These are phyloP conservation scores for Rousettus leschenaultii DNA, from an alignment of 2,113 vertebrate genomes.

Conservation along the genomic window DNA sequence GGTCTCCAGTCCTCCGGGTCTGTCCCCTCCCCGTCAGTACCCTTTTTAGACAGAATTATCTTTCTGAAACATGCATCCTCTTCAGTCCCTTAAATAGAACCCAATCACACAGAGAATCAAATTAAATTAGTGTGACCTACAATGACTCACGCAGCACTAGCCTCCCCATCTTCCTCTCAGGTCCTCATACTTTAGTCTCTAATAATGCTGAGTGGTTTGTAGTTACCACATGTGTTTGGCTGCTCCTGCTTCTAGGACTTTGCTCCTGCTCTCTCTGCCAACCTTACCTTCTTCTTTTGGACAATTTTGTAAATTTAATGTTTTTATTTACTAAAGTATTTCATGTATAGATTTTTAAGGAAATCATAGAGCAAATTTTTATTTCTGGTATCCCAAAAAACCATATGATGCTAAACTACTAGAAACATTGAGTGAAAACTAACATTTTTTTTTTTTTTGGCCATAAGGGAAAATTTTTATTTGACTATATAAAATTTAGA, in stretches of 20 bases:
- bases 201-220: neutral
- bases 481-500: neutral
- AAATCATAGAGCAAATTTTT: neutral
- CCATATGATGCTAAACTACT: neutral
- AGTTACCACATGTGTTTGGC: neutral
- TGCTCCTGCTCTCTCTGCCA: neutral
- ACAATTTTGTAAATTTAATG: neutral
- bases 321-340: neutral
- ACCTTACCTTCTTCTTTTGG: neutral
- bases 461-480: neutral
- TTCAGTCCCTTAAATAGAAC: neutral
- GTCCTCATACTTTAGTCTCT: neutral
- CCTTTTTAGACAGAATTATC: neutral
- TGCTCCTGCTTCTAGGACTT: neutral
- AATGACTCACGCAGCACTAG: rapidly evolving
- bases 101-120: neutral
- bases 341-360: neutral
- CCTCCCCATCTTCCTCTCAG: neutral
- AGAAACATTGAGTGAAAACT: neutral
- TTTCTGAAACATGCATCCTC: neutral
- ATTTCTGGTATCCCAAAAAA: neutral
- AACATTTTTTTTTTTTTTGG: neutral
- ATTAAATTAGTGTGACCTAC: neutral
- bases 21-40: neutral
- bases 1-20: neutral